Evolutionary conservation across 2,113 vertebrate genomes (phyloP).

Genomic region (Platysteira castanea): DNA sequence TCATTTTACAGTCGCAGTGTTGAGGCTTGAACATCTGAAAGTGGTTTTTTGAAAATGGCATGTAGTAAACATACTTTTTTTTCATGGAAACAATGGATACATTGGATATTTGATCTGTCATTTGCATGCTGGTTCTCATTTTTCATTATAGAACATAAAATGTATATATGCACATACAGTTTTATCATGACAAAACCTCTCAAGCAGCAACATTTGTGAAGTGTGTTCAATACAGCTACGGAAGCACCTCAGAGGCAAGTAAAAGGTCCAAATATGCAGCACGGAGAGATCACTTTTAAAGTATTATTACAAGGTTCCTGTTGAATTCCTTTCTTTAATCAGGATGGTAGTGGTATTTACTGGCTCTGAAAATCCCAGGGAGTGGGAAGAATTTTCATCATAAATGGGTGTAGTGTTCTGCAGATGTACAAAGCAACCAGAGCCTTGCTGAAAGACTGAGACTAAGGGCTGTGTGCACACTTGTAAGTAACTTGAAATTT

Average conservation of each 20-base stretch:
- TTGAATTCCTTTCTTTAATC: not conserved
- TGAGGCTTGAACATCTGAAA: not conserved
- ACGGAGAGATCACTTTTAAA: not conserved
- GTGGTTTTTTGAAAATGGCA: not conserved
- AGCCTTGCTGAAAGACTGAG: not conserved
- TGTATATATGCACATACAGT: not conserved
- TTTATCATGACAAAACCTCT: not conserved
- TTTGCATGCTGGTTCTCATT: not conserved
- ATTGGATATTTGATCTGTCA: not conserved
- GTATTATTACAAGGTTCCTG: not conserved
- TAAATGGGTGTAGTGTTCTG: not conserved
- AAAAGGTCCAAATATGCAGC: not conserved
- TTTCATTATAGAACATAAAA: not conserved
- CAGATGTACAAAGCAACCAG: not conserved
- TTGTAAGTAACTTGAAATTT: not conserved
- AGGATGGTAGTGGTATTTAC: not conserved
- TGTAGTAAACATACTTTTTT: not conserved
- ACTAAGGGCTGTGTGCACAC: not conserved
- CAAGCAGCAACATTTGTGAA: not conserved
- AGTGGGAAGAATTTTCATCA: not conserved
- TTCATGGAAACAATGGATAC: not conserved
- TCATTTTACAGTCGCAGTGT: not conserved
- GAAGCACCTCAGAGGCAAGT: not conserved
- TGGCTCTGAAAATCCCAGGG: not conserved
- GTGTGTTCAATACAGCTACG: accelerated